Evolutionary conservation across 2,113 vertebrate genomes (phyloP).

Genomic region (Scophthalmus maximus): DNA sequence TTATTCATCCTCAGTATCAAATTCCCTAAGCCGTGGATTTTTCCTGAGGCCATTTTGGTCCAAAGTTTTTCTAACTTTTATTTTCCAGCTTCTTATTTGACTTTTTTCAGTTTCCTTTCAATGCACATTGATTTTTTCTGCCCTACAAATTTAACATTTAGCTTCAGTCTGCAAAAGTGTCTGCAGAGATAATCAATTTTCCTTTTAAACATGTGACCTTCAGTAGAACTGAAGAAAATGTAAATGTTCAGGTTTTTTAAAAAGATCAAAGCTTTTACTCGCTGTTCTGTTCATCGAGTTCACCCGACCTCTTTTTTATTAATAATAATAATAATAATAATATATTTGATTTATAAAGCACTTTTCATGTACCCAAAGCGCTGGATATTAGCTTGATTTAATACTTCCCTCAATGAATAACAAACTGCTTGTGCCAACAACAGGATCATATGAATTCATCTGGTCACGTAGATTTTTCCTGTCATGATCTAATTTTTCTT

Average conservation of each 20-base stretch:
- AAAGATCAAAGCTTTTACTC: conserved; percentile 1
- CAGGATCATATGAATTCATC: background rate
- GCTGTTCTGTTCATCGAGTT: background rate
- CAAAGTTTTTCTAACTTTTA: background rate
- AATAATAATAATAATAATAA: too few relatives aligned
- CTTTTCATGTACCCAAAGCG: too few relatives aligned
- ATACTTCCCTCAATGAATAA: background rate
- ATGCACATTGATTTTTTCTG: background rate
- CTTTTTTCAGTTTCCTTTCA: background rate
- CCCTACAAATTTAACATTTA: background rate
- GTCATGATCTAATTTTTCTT: background rate
- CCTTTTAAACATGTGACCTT: background rate
- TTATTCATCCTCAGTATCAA: too few relatives aligned
- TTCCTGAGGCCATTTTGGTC: too few relatives aligned
- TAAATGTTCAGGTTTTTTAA: background rate
- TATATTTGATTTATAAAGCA: too few relatives aligned
- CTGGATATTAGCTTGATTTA: too few relatives aligned
- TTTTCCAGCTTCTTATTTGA: background rate
- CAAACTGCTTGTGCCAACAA: background rate
- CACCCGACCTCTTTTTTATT: background rate
- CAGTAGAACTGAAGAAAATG: background rate
- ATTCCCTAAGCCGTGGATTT: too few relatives aligned
- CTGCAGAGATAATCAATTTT: background rate
- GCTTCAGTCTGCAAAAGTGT: background rate
- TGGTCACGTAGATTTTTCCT: background rate